Evolutionary conservation across 1,140 invertebrate species (phyloP).

Genomic region (Nasonia giraulti): DNA sequence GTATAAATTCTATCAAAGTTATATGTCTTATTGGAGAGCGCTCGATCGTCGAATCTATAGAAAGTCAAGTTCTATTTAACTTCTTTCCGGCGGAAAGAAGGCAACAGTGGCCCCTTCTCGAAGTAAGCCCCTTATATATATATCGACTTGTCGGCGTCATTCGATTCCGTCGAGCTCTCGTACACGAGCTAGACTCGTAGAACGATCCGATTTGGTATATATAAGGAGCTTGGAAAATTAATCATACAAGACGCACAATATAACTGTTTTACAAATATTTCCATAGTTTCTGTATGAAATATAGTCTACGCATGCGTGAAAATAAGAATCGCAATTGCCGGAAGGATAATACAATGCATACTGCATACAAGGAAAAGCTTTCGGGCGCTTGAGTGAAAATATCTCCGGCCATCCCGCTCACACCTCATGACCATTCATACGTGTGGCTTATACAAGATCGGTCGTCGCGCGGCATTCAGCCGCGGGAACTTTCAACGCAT

Average conservation of each 20-base stretch:
- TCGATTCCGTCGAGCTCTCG: not conserved
- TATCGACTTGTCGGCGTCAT: not conserved
- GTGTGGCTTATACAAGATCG: not conserved
- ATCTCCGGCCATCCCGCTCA: not conserved
- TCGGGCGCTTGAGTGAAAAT: not conserved
- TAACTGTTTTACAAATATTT: too few species aligned
- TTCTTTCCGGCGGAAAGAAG: too few species aligned
- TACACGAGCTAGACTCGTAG: not conserved
- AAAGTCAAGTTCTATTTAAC: not conserved
- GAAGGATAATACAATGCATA: too few species aligned
- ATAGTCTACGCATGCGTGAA: too few species aligned
- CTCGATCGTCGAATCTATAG: not conserved
- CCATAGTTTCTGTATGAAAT: too few species aligned
- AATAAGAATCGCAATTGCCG: too few species aligned
- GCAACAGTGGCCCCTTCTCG: too few species aligned
- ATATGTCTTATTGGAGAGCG: not conserved
- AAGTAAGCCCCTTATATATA: slow-evolving; percentile 33
- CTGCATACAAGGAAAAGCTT: too few species aligned
- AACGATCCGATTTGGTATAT: not conserved
- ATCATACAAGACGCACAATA: too few species aligned
- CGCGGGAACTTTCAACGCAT: not conserved
- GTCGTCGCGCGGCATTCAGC: not conserved
- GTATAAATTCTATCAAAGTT: not conserved
- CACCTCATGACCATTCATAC: not conserved
- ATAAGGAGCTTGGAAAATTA: not conserved